Evolutionary conservation across 2,113 vertebrate genomes (phyloP).

Genomic region (Menura novaehollandiae): DNA sequence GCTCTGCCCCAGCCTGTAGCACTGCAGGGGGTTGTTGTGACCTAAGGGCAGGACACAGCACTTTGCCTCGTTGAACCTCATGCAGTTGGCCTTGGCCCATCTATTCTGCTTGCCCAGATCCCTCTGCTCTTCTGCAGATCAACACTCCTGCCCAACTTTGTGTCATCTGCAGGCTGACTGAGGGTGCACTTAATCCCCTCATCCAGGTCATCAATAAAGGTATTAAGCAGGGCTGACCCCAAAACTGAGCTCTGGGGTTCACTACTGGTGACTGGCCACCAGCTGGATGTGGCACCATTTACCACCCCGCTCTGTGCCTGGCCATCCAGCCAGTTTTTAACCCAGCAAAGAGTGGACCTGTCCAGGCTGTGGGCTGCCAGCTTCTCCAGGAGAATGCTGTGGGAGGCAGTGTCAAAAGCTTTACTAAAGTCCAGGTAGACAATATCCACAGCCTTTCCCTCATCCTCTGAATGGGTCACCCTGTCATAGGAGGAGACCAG

Average conservation of each 20-base stretch:
- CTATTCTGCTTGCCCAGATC: not conserved
- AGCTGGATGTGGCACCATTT: not conserved
- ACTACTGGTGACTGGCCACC: not conserved
- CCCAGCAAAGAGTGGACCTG: not conserved
- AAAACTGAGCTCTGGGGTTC: not conserved
- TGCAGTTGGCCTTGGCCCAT: not conserved
- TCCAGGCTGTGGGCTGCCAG: not conserved
- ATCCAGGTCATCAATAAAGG: not conserved
- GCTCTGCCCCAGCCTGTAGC: not conserved
- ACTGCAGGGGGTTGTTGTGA: not conserved
- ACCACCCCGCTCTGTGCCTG: not conserved
- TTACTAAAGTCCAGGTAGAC: not conserved
- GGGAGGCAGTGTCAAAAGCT: not conserved
- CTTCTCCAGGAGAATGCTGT: not conserved
- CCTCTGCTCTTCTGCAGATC: not conserved
- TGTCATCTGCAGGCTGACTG: not conserved
- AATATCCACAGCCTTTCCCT: not conserved
- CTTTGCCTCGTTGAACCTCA: not conserved
- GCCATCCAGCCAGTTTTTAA: not conserved
- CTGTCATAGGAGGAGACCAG: not conserved
- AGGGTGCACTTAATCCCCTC: accelerated
- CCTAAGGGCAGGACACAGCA: not conserved
- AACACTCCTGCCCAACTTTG: not conserved
- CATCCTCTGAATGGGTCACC: not conserved
- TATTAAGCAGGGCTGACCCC: not conserved